Evolutionary conservation across 2,888 invertebrate genomes (phyloP).

Genomic region (Campopleginae sp.): DNA sequence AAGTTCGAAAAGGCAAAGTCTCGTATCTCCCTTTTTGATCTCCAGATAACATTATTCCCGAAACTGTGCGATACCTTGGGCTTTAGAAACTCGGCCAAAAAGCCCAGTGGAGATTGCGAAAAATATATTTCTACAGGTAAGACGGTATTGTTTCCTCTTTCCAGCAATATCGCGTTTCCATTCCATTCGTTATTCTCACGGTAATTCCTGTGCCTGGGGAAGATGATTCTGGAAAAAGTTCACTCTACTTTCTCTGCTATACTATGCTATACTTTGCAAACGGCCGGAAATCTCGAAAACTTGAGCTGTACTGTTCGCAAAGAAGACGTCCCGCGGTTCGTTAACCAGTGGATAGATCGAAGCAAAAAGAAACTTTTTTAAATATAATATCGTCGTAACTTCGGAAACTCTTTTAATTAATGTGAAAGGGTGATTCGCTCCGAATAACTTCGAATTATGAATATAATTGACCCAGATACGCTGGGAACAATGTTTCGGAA

Average conservation of each 20-base stretch:
- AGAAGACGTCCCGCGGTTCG: constrained; percentile 24
- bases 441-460: neutral
- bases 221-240: neutral
- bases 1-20: constrained; percentile 26
- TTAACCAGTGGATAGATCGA: constrained; percentile 6
- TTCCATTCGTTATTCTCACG: constrained; percentile 22
- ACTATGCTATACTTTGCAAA: neutral
- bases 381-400: neutral
- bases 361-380: neutral
- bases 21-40: constrained; percentile 13
- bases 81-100: constrained; percentile 24
- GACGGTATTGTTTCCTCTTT: constrained; percentile 23
- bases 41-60: constrained; percentile 41
- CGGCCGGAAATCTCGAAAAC: constrained; percentile 41
- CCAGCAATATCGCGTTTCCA: constrained; percentile 2
- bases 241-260: neutral
- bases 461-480: neutral
- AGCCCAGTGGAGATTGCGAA: constrained; percentile 2
- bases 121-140: constrained; percentile 21
- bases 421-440: neutral
- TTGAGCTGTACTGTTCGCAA: constrained; percentile 13
- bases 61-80: constrained; percentile 35
- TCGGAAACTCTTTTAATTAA: neutral
- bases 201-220: constrained; percentile 6
- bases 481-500: neutral